These are phyloP conservation scores for Acleris emargana DNA, from an alignment of 2,888 invertebrate genomes.

Conservation along the genomic window DNA sequence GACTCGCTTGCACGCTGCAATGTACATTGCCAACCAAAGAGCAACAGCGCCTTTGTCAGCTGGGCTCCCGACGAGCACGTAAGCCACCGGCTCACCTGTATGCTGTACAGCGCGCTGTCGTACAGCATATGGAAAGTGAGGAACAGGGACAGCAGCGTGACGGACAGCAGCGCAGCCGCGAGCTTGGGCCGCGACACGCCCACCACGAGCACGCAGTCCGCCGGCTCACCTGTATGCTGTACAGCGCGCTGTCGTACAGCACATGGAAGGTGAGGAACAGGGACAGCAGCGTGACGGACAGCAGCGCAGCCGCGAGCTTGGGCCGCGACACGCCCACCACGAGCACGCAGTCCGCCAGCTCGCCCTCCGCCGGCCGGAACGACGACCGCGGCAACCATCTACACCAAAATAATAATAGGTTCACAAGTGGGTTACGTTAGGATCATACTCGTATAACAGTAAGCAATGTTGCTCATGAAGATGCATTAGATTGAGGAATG, in stretches of 20 bases:
- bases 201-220: conserved; percentile 60
- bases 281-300: conserved; percentile 91
- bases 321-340: conserved; percentile 93
- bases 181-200: conserved; percentile 93
- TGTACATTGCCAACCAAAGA: too few relatives aligned
- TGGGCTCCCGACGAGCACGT: not conserved
- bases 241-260: conserved; percentile 92
- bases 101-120: conserved; percentile 92
- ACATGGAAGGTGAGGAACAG: conserved; percentile 93
- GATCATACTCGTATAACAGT: too few relatives aligned
- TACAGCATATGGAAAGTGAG: conserved; percentile 93
- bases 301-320: conserved; percentile 91
- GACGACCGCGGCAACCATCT: conserved; percentile 93
- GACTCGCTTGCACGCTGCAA: too few relatives aligned
- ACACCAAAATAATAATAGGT: conserved; percentile 45
- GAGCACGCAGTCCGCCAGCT: conserved; percentile 92
- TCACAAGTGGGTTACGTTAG: too few relatives aligned
- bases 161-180: conserved; percentile 90
- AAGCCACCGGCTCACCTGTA: conserved; percentile 78
- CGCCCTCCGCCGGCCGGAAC: conserved; percentile 92
- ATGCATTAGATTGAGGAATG: too few relatives aligned
- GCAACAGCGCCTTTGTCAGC: not conserved
- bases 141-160: conserved; percentile 91
- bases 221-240: conserved; percentile 86
- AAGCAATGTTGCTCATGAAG: too few relatives aligned